These are phyloP conservation scores for Tiphia femorata DNA, from an alignment of 2,888 invertebrate species.

Conservation along the genomic window DNA sequence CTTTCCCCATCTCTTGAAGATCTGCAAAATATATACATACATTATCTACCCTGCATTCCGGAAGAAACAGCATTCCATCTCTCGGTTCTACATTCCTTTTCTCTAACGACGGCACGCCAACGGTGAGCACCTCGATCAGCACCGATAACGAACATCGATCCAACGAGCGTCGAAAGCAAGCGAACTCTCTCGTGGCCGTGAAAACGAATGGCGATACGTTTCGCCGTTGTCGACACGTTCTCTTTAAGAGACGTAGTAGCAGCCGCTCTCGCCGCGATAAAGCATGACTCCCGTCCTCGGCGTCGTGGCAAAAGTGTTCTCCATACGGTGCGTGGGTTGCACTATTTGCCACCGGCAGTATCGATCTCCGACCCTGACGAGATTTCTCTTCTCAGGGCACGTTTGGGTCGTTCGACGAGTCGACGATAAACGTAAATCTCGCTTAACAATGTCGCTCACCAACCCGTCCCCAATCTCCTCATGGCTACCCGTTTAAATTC, in stretches of 20 bases:
- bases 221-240: neutral
- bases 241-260: constrained; percentile 13
- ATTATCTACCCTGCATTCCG: too few species aligned
- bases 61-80: too few species aligned
- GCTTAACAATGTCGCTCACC: constrained; percentile 23
- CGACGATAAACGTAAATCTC: constrained; percentile 26
- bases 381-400: constrained; percentile 3
- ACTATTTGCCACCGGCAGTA: constrained; percentile 25
- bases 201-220: neutral
- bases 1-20: too few species aligned
- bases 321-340: constrained; percentile 28
- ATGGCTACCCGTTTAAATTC: neutral
- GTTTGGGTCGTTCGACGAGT: constrained; percentile 16
- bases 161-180: too few species aligned
- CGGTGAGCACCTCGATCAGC: too few species aligned
- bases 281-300: constrained; percentile 35
- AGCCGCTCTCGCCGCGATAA: constrained; percentile 29
- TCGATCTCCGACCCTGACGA: constrained; percentile 28
- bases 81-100: too few species aligned
- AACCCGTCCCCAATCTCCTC: neutral
- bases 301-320: constrained; percentile 33
- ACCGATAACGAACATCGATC: too few species aligned
- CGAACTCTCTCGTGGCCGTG: too few species aligned
- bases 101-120: too few species aligned
- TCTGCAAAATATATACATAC: too few species aligned